Conservation (phyloP, 1,140 invertebrate genomes). For the Zaprionus ghesquierei region DNA sequence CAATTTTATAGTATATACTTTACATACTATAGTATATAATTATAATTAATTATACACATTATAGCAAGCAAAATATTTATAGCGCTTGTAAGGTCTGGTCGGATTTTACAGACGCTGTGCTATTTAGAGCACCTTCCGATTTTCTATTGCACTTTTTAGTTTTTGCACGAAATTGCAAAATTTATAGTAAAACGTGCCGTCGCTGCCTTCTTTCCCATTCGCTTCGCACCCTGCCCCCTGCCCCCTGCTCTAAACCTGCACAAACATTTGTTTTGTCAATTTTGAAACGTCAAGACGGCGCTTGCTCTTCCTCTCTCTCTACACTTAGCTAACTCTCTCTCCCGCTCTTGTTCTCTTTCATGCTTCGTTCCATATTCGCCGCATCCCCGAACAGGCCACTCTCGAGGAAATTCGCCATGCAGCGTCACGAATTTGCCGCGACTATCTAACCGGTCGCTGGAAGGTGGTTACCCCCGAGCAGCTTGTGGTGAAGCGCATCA, state of each 20-base stretch:
- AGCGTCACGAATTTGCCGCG: conserved; percentile 92
- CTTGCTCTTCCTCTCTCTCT: neutral
- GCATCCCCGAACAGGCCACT: conserved; percentile 62
- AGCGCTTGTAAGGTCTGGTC: neutral
- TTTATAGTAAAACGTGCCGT: conserved; percentile 12
- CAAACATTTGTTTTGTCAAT: conserved; percentile 58
- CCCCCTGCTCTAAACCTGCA: conserved; percentile 1
- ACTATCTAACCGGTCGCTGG: conserved; percentile 94
- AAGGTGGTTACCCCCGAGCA: conserved; percentile 89
- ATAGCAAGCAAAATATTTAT: neutral
- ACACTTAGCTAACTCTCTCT: neutral
- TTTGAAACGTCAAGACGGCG: conserved; percentile 22
- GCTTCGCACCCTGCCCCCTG: conserved; percentile 2
- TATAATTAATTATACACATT: neutral
- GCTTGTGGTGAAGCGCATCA: conserved; percentile 91
- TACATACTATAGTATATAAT: neutral
- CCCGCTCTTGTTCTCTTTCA: conserved; percentile 2
- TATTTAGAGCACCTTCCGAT: neutral
- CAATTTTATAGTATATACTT: neutral
- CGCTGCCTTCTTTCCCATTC: neutral
- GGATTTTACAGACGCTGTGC: neutral
- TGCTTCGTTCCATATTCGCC: neutral
- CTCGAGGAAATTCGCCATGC: conserved; percentile 89
- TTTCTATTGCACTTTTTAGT: conserved; percentile 1
- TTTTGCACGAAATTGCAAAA: conserved; percentile 13